A percentile compares a stretch with the other conserved stretches of the same genome.
Evolutionary conservation across 1,140 invertebrate species (phyloP).

Genomic region (Trissolcus basalis): DNA sequence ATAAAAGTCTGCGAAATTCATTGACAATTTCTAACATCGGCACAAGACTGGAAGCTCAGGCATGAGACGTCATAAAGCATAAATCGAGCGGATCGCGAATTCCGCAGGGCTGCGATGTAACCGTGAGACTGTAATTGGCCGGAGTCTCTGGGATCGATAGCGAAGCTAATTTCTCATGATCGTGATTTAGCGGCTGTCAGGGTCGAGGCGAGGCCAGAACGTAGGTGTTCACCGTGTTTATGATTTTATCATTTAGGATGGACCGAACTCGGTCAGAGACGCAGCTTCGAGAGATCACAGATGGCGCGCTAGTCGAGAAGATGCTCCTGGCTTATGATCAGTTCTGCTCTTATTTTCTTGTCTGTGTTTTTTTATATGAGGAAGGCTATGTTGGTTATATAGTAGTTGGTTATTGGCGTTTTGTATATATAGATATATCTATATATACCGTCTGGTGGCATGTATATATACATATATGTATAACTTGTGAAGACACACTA

Average conservation of each 20-base stretch:
- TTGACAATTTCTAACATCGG: conserved; percentile 35
- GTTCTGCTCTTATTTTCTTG: conserved; percentile 56
- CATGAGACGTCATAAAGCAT: conserved; percentile 28
- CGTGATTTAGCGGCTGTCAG: conserved; percentile 15
- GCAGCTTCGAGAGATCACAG: background rate
- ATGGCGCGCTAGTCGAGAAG: conserved; percentile 1
- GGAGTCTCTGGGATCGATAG: conserved; percentile 14
- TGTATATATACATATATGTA: conserved; percentile 54
- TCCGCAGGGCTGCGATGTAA: conserved; percentile 3
- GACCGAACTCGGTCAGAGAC: background rate
- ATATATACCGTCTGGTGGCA: conserved; percentile 38
- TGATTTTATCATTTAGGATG: conserved; percentile 5
- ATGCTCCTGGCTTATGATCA: conserved; percentile 57
- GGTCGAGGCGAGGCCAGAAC: conserved; percentile 8
- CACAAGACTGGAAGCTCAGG: conserved; percentile 49
- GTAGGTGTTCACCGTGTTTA: background rate
- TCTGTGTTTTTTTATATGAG: conserved; percentile 22
- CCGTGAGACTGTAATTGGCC: background rate
- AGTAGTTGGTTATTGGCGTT: conserved; percentile 53
- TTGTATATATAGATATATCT: conserved; percentile 55
- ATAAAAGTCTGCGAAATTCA: conserved; percentile 5
- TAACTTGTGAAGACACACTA: conserved; percentile 66
- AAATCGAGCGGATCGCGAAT: conserved; percentile 48
- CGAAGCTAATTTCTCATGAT: conserved; percentile 23
- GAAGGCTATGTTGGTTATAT: conserved; percentile 60